Evolutionary conservation across 2,797 vertebrate genomes (phyloP), one percentile per base, ranked within the genome.

Genomic region (Artibeus lituratus): DNA sequence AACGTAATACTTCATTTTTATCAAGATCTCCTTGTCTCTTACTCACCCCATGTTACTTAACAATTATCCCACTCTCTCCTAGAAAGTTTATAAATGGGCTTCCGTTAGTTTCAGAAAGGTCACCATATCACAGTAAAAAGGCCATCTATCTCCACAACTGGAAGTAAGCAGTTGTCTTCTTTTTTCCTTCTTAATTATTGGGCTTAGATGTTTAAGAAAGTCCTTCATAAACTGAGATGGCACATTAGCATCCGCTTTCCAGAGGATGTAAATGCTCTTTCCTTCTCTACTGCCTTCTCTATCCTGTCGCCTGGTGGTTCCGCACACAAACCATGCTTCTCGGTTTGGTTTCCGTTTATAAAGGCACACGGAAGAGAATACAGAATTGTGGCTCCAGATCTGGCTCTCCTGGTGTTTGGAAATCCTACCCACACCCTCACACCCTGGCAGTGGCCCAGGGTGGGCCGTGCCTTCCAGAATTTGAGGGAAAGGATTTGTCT

Each of bases 281-380:
- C 12, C 5, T 24, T 72, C 90, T 65, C 80, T 69, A 9, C 83
- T 69, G 7, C 44, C n/a, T n/a, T n/a, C n/a, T n/a, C n/a, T n/a
- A 69, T 24, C 86, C 44, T 84, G 84, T 85, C 94, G 93, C 39
- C 90, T 95, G 81, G 92, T 95, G 87, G 95, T 70, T 80, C 69
- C 42, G 49, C 15, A 77, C 39, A 49, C 39, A 73, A 87, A 57
- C 12, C 86, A 88, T 10, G 32, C 18, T 32, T 35, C 72, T 84
- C 29, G 35, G 18, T 88, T 35, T 18, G 77, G 14, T 69, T 92
- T 91, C 32, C 51, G 70, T 76, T 72, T 55, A 6, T 77, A 73
- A 74, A 81, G 49, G 59, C 84, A 39, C 3, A 49, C 10, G 0
- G 19, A 39, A n/a, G 37, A 85, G 35, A 86, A 62, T 21, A 67